Evolutionary conservation across 2,888 invertebrate genomes (phyloP), one percentile per base, ranked within the genome.

Genomic region (Folsomia candida): DNA sequence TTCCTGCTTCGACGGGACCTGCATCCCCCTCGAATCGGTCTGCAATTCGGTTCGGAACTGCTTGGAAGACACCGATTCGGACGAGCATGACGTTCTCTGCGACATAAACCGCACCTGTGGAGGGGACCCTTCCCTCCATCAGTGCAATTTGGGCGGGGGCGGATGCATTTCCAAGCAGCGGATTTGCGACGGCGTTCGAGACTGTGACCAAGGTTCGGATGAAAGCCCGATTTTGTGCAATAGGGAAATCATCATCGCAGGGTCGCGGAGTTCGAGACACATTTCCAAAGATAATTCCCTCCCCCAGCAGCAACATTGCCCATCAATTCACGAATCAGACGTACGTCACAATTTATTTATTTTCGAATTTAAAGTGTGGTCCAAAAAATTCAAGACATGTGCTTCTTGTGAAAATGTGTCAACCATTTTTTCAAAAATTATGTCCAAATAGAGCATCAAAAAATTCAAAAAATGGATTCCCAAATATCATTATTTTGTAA

Each of bases 11-110:
- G 75, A 76, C 54, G 75, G 75, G 11, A 72, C 71, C 11, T 76
- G 75, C 24, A 70, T 71, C 14, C 68, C 73, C n/a, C 63, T 76
- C 4, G 73, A 73, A 51, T 68, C 69, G 14, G 73, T 73, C 9
- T 76, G 75, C 27, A 76, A 76, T 51, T 70, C 69, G 20, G 64
- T 73, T 1, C 60, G 63, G 37, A 76, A 76, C 24, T 76, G 75
- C 57, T 64, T 70, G 54, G 25, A 51, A 4, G 54, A 26, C 51
- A 66, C 20, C 24, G 67, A 63, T 20, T 68, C 61, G n/a, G 67
- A 67, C 47, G 71, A 71, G 27, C 54, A 62, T 3, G 64, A 71
- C 54, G 27, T 68, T 20, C 54, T 71, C 14, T 71, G 71, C n/a
- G 62, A 59, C 63, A 69, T 61, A 25, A 76, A 67, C 60, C 47